Evolutionary conservation across 2,113 vertebrate species (phyloP).

Genomic region (Tonatia bakeri): DNA sequence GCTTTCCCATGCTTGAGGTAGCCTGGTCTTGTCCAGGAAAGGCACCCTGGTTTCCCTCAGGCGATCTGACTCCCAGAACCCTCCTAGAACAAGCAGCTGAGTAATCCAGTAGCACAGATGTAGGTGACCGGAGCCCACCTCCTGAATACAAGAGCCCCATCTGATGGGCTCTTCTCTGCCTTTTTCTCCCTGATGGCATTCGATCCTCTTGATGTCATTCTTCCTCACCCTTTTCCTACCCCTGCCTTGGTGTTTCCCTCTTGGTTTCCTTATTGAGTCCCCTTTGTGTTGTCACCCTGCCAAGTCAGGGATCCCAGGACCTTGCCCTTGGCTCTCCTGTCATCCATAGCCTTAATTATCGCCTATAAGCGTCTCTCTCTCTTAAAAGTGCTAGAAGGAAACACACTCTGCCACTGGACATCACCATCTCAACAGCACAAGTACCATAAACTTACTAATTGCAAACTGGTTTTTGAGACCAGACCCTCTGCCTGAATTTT

Average conservation of each 20-base stretch:
- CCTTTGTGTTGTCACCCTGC: not conserved
- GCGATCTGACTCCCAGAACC: not conserved
- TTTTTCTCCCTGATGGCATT: not conserved
- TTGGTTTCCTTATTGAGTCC: not conserved
- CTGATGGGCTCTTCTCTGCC: not conserved
- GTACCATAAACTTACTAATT: not conserved
- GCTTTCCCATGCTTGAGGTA: fast-evolving
- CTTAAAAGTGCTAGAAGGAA: not conserved
- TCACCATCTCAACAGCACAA: not conserved
- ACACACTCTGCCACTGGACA: not conserved
- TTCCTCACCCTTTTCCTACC: not conserved
- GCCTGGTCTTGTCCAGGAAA: not conserved
- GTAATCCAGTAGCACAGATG: not conserved
- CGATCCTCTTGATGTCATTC: not conserved
- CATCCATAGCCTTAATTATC: not conserved
- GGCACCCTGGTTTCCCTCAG: not conserved
- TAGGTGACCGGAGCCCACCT: not conserved
- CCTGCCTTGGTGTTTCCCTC: not conserved
- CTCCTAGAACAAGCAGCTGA: not conserved
- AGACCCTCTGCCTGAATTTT: not conserved
- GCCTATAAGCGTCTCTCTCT: not conserved
- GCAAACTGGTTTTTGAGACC: not conserved
- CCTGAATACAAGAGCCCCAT: not conserved
- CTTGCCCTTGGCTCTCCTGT: not conserved
- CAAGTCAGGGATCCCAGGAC: not conserved